Evolutionary conservation across 2,888 invertebrate genomes (phyloP).

Genomic region (Acrobasis repandana): DNA sequence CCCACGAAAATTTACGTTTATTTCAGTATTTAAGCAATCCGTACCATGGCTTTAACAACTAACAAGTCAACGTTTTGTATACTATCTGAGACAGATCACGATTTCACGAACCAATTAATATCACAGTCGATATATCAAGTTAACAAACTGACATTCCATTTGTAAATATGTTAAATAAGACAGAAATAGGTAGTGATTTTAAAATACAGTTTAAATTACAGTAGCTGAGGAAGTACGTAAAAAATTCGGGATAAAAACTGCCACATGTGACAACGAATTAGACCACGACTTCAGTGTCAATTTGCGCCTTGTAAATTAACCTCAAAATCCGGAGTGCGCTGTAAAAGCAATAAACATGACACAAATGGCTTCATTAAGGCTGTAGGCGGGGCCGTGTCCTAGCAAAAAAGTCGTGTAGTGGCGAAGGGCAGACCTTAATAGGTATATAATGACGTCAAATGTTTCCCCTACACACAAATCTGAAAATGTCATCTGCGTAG

Average conservation of each 20-base stretch:
- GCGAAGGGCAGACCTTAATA: constrained; percentile 63
- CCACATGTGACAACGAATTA: constrained; percentile 66
- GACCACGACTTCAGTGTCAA: constrained; percentile 69
- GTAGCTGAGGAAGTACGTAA: constrained; percentile 3
- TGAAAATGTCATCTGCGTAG: constrained; percentile 62
- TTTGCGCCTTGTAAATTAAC: constrained; percentile 77
- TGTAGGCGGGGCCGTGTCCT: constrained; percentile 65
- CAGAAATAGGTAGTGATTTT: constrained; percentile 5
- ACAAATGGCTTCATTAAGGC: constrained; percentile 79
- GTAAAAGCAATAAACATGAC: constrained; percentile 81
- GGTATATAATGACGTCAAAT: constrained; percentile 73
- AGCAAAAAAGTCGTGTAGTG: constrained; percentile 72
- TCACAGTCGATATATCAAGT: constrained; percentile 17
- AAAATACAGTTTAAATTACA: not conserved
- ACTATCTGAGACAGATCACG: constrained; percentile 18
- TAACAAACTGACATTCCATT: constrained; percentile 18
- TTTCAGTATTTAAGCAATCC: constrained; percentile 37
- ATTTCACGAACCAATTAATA: constrained; percentile 19
- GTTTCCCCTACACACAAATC: constrained; percentile 73
- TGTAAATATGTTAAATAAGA: constrained; percentile 3
- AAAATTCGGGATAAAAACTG: constrained; percentile 35
- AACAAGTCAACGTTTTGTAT: constrained; percentile 20
- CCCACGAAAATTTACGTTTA: constrained; percentile 49
- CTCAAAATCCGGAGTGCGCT: constrained; percentile 73
- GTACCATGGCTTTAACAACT: constrained; percentile 11